Base-by-base conservation (phyloP, 1,140 invertebrate species). In the Brevipalpus yothersi region DNA sequence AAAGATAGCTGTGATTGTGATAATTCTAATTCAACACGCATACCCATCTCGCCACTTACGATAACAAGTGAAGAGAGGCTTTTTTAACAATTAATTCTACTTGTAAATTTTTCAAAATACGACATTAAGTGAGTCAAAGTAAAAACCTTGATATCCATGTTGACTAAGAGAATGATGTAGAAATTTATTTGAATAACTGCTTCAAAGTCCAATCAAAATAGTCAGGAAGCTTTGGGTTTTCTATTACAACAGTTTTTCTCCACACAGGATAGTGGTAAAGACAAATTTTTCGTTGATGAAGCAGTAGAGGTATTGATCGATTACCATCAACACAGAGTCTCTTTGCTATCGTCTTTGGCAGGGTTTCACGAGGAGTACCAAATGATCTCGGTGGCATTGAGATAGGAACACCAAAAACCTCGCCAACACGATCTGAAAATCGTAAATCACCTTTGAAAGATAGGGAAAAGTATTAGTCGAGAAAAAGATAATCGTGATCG, bases 381-480 rank as follows among this genome's bases (percentile, higher is more conserved):
- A 31, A 31, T 31, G 31, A 54, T 42, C 19, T 12, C 10, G 39
- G 39, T 15, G 8, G 9, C 15, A 17, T 41, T 10, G n/a, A 54
- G 41, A 41, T 9, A 53, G 4, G 19, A 1, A 55, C 42, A n/a
- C 17, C 42, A 55, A 60, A 17, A 53, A 54, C 5, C 58, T 57
- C 45, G 47, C 54, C 42, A 49, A 40, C 49, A 43, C 12, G 4
- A 41, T 43, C 43, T 57, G 31, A 10, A 53, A 7, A 47, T 43
- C 21, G 54, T 40, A 21, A 56, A 59, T 61, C 47, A 31, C 39
- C 53, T 53, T 12, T 51, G 43, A 45, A 58, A 57, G 19, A 49
- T 17, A 9, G 49, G 49, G 8, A 51, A 17, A 51, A 19, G 7
- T 1, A 19, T 51, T 10, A 17, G 8, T n/a, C 8, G 21, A 51